Conservation (phyloP, 2,797 vertebrate genomes). For the Rachycentron canadum region DNA sequence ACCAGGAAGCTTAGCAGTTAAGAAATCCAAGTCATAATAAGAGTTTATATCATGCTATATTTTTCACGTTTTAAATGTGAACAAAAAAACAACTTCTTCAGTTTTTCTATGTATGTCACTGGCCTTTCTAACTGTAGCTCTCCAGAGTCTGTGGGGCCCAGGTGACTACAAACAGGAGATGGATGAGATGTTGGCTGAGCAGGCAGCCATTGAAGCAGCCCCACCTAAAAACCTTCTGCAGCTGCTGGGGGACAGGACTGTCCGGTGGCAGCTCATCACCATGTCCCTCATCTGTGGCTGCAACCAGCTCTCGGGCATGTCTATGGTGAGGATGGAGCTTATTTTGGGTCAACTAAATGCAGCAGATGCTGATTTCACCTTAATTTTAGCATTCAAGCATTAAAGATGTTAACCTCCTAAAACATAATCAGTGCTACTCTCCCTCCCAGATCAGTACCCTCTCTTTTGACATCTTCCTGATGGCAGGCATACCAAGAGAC, state of each 20-base stretch:
- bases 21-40: background rate
- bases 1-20: background rate
- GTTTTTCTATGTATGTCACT: background rate
- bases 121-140: constrained; percentile 74
- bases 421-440: constrained; percentile 12
- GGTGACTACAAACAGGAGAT: constrained; percentile 87
- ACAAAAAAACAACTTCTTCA: background rate
- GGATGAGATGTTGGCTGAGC: constrained; percentile 88
- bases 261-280: constrained; percentile 88
- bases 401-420: background rate
- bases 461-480: constrained; percentile 85
- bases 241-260: constrained; percentile 79
- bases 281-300: constrained; percentile 72
- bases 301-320: constrained; percentile 78
- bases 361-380: background rate
- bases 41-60: background rate
- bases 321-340: constrained; percentile 62
- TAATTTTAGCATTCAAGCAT: background rate
- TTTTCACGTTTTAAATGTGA: background rate
- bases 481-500: constrained; percentile 81
- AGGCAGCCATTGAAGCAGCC: constrained; percentile 76
- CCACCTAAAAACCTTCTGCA: constrained; percentile 76
- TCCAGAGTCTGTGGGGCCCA: constrained; percentile 88
- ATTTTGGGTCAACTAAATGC: background rate
- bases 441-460: constrained; percentile 86